Conservation (phyloP, 2,797 vertebrate species). For the Ptychadena robeensis region DNA sequence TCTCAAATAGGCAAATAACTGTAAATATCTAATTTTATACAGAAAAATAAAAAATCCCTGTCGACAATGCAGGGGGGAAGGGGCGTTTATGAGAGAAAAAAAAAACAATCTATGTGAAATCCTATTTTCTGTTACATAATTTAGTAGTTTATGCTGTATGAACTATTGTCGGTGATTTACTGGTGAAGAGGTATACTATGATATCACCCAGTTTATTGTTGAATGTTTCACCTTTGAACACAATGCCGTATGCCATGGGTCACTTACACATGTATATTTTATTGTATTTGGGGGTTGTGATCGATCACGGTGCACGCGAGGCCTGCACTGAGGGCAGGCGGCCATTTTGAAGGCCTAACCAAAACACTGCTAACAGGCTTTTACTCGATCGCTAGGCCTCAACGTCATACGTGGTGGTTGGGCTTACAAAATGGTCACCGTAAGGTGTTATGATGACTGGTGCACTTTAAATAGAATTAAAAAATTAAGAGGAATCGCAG, state of each 20-base stretch:
- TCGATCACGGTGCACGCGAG: neutral
- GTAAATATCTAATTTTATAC: constrained; percentile 60
- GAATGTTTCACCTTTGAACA: constrained; percentile 54
- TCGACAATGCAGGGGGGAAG: neutral
- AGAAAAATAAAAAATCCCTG: constrained; percentile 22
- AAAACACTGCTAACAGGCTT: neutral
- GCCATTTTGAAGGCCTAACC: neutral
- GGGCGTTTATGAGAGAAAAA: constrained; percentile 60
- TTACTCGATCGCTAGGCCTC: neutral
- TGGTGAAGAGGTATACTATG: constrained; percentile 46
- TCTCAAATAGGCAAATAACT: constrained; percentile 45
- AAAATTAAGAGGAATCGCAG: constrained; percentile 45
- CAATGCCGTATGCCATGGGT: constrained; percentile 29
- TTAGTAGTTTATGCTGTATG: constrained; percentile 43
- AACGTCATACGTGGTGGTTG: neutral
- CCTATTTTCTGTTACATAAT: constrained; percentile 65
- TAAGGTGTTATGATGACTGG: too few relatives aligned
- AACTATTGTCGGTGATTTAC: constrained; percentile 51
- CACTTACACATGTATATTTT: constrained; percentile 29
- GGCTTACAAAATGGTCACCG: neutral
- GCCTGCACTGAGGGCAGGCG: neutral
- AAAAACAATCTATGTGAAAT: constrained; percentile 67
- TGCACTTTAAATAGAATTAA: constrained; percentile 2
- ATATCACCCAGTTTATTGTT: constrained; percentile 47
- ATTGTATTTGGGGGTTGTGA: constrained; percentile 27